Evolutionary conservation across 2,888 invertebrate species (phyloP).

Genomic region (Galeruca laticollis): DNA sequence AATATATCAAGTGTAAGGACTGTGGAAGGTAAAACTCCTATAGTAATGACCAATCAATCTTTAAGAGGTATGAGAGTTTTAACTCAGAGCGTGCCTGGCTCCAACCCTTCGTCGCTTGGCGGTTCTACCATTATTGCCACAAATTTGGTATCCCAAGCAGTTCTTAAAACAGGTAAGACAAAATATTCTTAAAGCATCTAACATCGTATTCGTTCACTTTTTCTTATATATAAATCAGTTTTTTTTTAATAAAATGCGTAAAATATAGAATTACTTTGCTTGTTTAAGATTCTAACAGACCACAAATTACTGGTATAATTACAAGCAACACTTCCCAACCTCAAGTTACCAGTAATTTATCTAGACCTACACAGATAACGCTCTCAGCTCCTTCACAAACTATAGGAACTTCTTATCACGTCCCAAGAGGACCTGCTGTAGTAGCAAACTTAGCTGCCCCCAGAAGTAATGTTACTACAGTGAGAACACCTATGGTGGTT

Average conservation of each 20-base stretch:
- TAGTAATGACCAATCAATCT: constrained; percentile 63
- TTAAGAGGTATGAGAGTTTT: constrained; percentile 64
- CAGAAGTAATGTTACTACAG: constrained; percentile 72
- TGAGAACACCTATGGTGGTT: constrained; percentile 63
- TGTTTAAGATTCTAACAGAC: constrained; percentile 49
- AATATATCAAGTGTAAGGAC: constrained; percentile 68
- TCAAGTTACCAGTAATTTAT: constrained; percentile 50
- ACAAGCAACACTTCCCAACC: constrained; percentile 43
- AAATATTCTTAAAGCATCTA: constrained; percentile 16
- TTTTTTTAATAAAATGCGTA: neutral
- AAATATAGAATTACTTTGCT: neutral
- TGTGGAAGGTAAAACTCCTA: constrained; percentile 63
- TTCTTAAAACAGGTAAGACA: constrained; percentile 68
- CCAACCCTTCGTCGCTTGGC: constrained; percentile 58
- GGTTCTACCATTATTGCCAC: constrained; percentile 65
- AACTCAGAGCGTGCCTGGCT: constrained; percentile 59
- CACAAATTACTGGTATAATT: constrained; percentile 52
- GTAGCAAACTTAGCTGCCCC: constrained; percentile 82
- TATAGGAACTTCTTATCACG: constrained; percentile 64
- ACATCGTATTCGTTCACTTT: neutral
- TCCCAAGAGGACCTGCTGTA: constrained; percentile 76
- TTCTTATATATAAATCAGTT: neutral
- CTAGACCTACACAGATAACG: constrained; percentile 64
- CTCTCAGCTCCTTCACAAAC: constrained; percentile 61
- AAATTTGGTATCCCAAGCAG: constrained; percentile 68